Percentiles rank a stretch among this genome's conserved stretches.
phyloP scores from a whole-genome alignment of 2,888 invertebrate species.

The Sinopyrophorus schimmeli region DNA sequence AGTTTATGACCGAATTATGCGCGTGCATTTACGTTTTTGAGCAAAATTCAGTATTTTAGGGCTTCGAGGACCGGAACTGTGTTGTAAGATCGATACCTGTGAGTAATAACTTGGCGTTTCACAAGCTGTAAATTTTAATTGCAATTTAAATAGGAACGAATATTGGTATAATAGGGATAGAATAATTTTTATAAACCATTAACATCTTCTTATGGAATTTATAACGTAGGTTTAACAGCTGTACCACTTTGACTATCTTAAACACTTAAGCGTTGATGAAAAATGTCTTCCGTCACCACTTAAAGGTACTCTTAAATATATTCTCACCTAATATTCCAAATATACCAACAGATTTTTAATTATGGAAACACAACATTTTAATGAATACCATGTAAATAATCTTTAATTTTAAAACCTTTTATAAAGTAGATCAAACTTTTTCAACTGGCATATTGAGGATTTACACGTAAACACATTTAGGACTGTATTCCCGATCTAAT shows the following conservation, averaged over 20 bases:
- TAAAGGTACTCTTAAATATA: slow-evolving; percentile 19
- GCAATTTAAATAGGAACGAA: background rate
- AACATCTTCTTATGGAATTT: slow-evolving; percentile 40
- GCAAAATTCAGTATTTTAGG: slow-evolving; percentile 18
- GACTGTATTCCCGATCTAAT: too few relatives aligned
- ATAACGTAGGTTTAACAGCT: slow-evolving; percentile 37
- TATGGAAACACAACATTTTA: too few relatives aligned
- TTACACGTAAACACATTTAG: too few relatives aligned
- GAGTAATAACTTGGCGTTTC: too few relatives aligned
- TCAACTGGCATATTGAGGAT: too few relatives aligned
- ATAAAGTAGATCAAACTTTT: too few relatives aligned
- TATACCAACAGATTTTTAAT: too few relatives aligned
- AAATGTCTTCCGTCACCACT: slow-evolving; percentile 36
- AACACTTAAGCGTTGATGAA: slow-evolving; percentile 34
- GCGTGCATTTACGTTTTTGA: slow-evolving; percentile 26
- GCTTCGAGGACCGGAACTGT: slow-evolving; percentile 26
- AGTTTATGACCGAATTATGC: slow-evolving; percentile 35
- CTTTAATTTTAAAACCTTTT: too few relatives aligned
- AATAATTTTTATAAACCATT: slow-evolving; percentile 39
- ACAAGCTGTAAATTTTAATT: too few relatives aligned
- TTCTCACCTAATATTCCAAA: slow-evolving; percentile 22
- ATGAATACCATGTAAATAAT: too few relatives aligned
- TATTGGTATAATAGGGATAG: slow-evolving; percentile 10
- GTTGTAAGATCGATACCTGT: slow-evolving; percentile 16
- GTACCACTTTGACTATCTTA: slow-evolving; percentile 30